phyloP scores from a whole-genome alignment of 2,888 invertebrate species.

The Idaea dimidiata region DNA sequence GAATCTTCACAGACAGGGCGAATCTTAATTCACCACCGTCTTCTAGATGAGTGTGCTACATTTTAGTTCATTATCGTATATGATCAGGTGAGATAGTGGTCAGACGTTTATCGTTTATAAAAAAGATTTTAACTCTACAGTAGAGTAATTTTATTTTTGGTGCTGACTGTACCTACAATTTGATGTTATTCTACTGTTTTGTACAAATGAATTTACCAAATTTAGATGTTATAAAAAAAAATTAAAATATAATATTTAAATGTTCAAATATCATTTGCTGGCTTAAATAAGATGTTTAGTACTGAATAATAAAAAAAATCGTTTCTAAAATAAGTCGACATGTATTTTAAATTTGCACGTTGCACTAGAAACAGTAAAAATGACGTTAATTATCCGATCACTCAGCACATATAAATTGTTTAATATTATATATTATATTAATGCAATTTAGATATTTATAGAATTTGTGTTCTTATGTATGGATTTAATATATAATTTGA shows the following conservation, averaged over 20 bases:
- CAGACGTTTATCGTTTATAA: no score
- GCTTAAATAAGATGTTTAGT: neutral
- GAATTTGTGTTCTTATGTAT: neutral
- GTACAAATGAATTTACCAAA: neutral
- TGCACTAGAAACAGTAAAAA: neutral
- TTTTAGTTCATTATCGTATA: no score
- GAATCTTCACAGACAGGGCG: no score
- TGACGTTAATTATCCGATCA: neutral
- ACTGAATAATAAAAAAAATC: neutral
- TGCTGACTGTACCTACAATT: neutral
- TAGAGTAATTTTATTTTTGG: neutral
- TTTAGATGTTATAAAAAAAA: neutral
- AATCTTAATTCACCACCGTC: no score
- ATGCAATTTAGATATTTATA: conserved; percentile 1
- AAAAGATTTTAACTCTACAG: no score
- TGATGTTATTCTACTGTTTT: neutral
- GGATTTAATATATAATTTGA: neutral
- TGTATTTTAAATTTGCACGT: neutral
- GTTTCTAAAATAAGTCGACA: neutral
- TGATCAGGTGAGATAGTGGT: no score
- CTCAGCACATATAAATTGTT: neutral
- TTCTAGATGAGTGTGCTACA: no score
- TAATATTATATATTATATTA: neutral
- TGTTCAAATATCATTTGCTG: neutral
- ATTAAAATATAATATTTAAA: neutral